Percentiles rank a stretch among this genome's conserved stretches.
Evolutionary conservation across 2,113 vertebrate species (phyloP).

Genomic region (Cathartes aura): DNA sequence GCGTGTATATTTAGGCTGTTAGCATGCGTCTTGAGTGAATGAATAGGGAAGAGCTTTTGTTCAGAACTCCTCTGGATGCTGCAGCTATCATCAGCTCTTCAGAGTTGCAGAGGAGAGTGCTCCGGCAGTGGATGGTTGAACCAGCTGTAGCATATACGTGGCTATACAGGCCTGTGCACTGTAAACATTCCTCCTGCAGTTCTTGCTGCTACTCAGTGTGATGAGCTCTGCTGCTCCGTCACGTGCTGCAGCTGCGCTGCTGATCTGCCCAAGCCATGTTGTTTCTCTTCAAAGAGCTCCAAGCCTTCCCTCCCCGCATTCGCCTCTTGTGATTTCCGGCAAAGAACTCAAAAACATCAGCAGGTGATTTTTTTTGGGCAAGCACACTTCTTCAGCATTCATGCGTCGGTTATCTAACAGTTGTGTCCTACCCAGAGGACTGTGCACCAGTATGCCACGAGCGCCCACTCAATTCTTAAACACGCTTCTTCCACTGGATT

Average conservation of each 20-base stretch:
- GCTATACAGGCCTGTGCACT: background rate
- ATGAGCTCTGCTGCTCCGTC: background rate
- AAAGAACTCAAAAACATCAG: background rate
- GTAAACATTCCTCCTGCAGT: background rate
- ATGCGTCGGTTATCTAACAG: rapidly evolving
- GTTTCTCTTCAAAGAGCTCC: background rate
- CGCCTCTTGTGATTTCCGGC: background rate
- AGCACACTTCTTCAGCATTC: background rate
- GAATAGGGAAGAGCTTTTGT: background rate
- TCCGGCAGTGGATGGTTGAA: rapidly evolving
- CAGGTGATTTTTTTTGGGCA: background rate
- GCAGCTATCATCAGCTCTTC: background rate
- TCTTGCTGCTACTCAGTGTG: background rate
- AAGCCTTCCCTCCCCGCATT: background rate
- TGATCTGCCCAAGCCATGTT: background rate
- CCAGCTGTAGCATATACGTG: background rate
- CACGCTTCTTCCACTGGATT: background rate
- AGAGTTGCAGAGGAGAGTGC: background rate
- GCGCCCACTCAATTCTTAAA: background rate
- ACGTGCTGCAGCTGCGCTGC: background rate
- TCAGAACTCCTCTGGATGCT: background rate
- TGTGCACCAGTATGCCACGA: background rate
- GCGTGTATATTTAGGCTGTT: background rate
- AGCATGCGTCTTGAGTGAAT: background rate
- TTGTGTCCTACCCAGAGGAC: background rate